phyloP scores from a whole-genome alignment of 92 coral and sea anemone species.

The Actinernus sp. region DNA sequence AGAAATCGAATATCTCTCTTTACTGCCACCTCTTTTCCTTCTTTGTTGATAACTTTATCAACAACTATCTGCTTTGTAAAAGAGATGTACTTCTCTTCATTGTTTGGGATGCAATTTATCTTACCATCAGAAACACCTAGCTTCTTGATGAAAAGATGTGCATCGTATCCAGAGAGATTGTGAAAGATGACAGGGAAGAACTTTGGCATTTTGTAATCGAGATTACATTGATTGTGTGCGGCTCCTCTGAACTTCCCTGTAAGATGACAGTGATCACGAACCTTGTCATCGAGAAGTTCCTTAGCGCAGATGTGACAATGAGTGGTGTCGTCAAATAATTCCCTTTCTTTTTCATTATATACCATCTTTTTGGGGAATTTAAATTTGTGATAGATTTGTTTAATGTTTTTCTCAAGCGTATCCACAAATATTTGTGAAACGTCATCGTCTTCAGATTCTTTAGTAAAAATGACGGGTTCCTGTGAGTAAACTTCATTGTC shows the following conservation, averaged over 20 bases:
- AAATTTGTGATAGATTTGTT: slow-evolving; percentile 24
- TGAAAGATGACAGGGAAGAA: slow-evolving; percentile 47
- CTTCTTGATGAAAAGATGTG: slow-evolving; percentile 46
- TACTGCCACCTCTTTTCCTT: too few relatives aligned
- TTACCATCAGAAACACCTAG: slow-evolving; percentile 36
- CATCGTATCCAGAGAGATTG: slow-evolving; percentile 35
- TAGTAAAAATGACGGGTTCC: slow-evolving; percentile 22
- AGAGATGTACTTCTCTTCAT: slow-evolving; percentile 56
- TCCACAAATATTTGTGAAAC: too few relatives aligned
- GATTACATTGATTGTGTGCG: slow-evolving; percentile 37
- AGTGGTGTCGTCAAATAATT: not conserved
- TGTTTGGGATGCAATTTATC: slow-evolving; percentile 44
- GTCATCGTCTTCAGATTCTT: too few relatives aligned
- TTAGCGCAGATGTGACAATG: slow-evolving; percentile 30
- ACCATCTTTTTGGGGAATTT: slow-evolving; percentile 36
- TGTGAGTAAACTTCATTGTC: too few relatives aligned
- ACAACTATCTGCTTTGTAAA: slow-evolving; percentile 22
- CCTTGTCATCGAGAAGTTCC: slow-evolving; percentile 1
- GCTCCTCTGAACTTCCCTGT: slow-evolving; percentile 54
- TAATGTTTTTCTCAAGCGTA: too few relatives aligned
- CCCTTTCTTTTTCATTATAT: not conserved
- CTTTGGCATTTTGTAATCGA: slow-evolving; percentile 13
- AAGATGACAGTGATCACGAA: slow-evolving; percentile 39
- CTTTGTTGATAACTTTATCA: not conserved
- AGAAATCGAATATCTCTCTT: slow-evolving; percentile 48